Percentiles rank a stretch among this genome's conserved stretches.
These are phyloP conservation scores for Poecilia picta DNA, from an alignment of 2,797 vertebrate genomes.

Conservation along the genomic window DNA sequence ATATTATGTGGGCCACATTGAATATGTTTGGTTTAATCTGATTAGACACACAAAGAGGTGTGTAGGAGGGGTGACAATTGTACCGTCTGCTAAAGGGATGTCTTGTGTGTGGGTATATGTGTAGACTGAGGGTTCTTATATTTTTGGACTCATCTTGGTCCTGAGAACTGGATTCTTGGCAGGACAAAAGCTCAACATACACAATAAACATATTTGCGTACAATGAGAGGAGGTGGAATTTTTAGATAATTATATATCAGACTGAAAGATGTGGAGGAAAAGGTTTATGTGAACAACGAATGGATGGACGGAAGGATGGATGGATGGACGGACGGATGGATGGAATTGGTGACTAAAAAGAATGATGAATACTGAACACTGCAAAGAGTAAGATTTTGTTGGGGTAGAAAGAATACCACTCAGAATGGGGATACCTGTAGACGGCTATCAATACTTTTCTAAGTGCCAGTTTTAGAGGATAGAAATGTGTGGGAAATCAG, in stretches of 20 bases:
- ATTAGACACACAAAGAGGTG: neutral
- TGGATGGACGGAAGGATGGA: neutral
- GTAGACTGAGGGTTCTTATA: neutral
- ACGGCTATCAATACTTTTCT: too few species aligned
- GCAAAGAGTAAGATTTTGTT: neutral
- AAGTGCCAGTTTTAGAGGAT: too few species aligned
- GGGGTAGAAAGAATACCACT: too few species aligned
- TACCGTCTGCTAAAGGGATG: neutral
- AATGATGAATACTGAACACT: neutral
- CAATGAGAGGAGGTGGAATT: neutral
- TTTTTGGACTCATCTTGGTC: neutral
- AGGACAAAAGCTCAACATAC: neutral
- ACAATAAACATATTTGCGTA: neutral
- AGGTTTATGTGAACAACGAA: neutral
- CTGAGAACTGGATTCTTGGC: neutral
- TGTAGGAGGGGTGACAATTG: neutral
- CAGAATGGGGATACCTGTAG: too few species aligned
- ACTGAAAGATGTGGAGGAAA: neutral
- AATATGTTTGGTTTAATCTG: neutral
- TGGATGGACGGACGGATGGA: too few species aligned
- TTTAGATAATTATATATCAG: neutral
- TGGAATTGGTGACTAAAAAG: neutral
- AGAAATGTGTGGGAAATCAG: too few species aligned
- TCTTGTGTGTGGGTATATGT: neutral
- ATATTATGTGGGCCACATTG: slow-evolving; percentile 41